A percentile compares a stretch with the other conserved stretches of the same genome.
These are phyloP conservation scores for Philopotamus ludificatus DNA, from an alignment of 1,140 invertebrate species.

Conservation along the genomic window DNA sequence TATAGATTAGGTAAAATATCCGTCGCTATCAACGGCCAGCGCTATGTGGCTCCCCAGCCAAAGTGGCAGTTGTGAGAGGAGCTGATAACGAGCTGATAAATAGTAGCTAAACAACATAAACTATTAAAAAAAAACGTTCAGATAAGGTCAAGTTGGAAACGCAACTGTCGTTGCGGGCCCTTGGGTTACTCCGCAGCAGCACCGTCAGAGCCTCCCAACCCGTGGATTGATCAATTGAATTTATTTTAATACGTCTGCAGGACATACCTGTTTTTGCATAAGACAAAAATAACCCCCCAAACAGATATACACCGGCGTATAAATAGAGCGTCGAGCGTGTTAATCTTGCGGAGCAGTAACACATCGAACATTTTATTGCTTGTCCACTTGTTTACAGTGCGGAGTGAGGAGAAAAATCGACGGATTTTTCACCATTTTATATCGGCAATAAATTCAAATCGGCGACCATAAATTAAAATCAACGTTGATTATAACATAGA, in stretches of 20 bases:
- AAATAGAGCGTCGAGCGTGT: not conserved
- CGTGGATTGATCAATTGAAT: not conserved
- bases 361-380: too few species aligned
- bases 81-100: conserved; percentile 22
- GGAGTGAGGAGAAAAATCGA: too few species aligned
- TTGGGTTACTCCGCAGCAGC: not conserved
- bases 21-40: conserved; percentile 20
- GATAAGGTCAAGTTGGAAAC: conserved; percentile 15
- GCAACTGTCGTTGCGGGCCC: conserved; percentile 11
- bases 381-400: too few species aligned
- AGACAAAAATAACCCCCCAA: not conserved
- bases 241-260: not conserved
- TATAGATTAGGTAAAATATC: conserved; percentile 10
- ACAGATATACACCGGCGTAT: not conserved
- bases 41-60: conserved; percentile 3
- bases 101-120: conserved; percentile 24
- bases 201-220: not conserved
- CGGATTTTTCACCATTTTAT: too few species aligned
- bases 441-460: too few species aligned
- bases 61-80: conserved; percentile 20
- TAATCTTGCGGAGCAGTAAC: not conserved
- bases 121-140: conserved; percentile 17
- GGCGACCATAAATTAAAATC: too few species aligned
- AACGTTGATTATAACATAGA: too few species aligned
- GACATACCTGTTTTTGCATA: not conserved